These are phyloP conservation scores for Drosophila stalkeri DNA, from an alignment of 2,888 invertebrate species.

Conservation along the genomic window DNA sequence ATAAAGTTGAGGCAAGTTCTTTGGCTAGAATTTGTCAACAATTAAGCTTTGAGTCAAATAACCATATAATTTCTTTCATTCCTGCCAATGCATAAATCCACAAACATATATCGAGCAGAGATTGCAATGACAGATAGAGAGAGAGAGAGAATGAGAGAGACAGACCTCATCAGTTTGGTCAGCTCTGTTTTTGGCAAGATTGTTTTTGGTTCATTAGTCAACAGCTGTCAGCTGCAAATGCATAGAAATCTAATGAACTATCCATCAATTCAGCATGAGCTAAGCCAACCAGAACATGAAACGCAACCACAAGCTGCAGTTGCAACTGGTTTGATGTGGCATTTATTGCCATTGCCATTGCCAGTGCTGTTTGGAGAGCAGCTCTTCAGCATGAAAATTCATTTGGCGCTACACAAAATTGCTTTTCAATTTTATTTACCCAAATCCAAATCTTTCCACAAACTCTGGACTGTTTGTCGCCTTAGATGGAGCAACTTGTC, in stretches of 20 bases:
- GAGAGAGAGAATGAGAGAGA: background rate
- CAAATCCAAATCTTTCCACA: background rate
- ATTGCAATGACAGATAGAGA: background rate
- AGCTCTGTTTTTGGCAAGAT: conserved; percentile 15
- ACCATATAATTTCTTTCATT: background rate
- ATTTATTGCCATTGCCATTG: conserved; percentile 15
- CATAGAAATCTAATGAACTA: conserved; percentile 32
- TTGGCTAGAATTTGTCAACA: background rate
- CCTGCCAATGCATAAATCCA: background rate
- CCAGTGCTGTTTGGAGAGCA: background rate
- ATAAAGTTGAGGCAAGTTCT: background rate
- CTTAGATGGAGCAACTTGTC: conserved; percentile 44
- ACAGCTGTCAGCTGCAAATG: conserved; percentile 24
- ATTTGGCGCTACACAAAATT: conserved; percentile 57
- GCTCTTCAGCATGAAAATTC: conserved; percentile 40
- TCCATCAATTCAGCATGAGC: conserved; percentile 25
- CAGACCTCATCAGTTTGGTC: background rate
- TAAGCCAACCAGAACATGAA: conserved; percentile 6
- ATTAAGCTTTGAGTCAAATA: background rate
- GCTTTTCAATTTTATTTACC: conserved; percentile 54
- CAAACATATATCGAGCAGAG: background rate
- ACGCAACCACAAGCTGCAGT: conserved; percentile 23
- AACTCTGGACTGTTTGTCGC: rapidly evolving
- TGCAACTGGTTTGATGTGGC: conserved; percentile 30
- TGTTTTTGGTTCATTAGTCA: conserved; percentile 37